Conservation (phyloP, 2,113 vertebrate species). For the Nicator chloris region DNA sequence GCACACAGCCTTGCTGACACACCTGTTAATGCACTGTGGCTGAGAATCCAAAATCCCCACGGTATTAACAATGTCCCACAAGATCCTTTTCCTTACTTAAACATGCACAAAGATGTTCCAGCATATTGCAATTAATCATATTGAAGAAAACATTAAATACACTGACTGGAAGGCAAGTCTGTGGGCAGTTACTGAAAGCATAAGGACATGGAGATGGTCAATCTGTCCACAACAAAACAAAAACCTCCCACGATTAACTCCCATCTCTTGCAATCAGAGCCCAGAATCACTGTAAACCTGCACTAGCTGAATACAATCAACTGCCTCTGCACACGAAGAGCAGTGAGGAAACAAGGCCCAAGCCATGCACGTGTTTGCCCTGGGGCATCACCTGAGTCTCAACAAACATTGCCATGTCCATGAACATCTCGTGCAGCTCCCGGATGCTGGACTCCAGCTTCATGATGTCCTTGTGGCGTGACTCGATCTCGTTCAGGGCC, state of each 20-base stretch:
- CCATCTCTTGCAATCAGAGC: not conserved
- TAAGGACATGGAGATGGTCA: not conserved
- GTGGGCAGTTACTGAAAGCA: not conserved
- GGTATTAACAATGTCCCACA: not conserved
- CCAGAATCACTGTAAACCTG: not conserved
- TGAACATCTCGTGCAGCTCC: constrained; percentile 91
- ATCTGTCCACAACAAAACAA: not conserved
- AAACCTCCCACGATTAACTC: not conserved
- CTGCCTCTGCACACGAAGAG: not conserved
- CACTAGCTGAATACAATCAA: not conserved
- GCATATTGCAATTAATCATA: not conserved
- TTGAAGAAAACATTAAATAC: not conserved
- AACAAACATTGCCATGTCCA: constrained; percentile 95
- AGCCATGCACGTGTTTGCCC: accelerated
- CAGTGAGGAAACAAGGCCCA: accelerated
- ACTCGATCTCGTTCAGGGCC: constrained; percentile 93
- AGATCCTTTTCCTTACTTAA: not conserved
- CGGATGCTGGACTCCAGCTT: constrained; percentile 91
- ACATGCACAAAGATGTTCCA: not conserved
- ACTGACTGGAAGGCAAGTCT: not conserved
- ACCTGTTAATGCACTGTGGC: not conserved
- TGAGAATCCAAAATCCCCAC: not conserved
- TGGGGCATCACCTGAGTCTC: constrained; percentile 85
- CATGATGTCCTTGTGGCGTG: constrained; percentile 93
- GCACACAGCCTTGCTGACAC: not conserved